Base-by-base conservation (phyloP, 2,888 invertebrate species). In the Ophioninae sp. region DNA sequence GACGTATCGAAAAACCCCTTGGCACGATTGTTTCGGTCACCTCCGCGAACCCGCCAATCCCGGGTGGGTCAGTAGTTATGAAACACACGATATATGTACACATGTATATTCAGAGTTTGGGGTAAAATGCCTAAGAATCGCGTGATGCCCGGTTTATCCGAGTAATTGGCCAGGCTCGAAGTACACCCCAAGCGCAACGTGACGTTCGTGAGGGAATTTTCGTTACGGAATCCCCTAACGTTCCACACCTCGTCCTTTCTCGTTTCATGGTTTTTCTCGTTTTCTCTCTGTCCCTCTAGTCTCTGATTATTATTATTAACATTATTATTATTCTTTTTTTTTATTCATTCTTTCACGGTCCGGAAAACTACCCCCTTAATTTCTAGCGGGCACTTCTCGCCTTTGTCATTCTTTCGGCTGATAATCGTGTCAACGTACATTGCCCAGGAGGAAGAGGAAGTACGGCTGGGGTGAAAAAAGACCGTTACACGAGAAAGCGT, bases 181-280 rank as follows among this genome's bases (percentile, higher is more conserved):
- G 79, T 77, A 64, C 59, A 56, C 39, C 59, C 77, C 44, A 76
- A 65, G 73, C 76, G 58, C 76, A 74, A 41, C 78, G 80, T 80
- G 80, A 78, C 74, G 83, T 83, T 83, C 81, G 81, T 81, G 81
- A 65, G 69, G 51, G 83, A 83, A 83, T 81, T 83, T 81, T 81
- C 77, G 77, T 83, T 59, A 59, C 75, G 79, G 79, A 79, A 72
- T 63, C 37, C 68, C 59, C 68, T 13, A 63, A 44, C 63, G 69
- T 75, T 65, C 51, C 64, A 65, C 56, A 78, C 78, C 61, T 78
- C 61, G 78, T 37, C 51, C 69, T n/a, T 63, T 78, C 69, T 61
- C 30, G 17, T 81, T 76, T 51, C 51, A 23, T 73, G 13, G 41
- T 75, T 61, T 71, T 69, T 71, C 51, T 69, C 44, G 17, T 63